Evolutionary conservation across 2,797 vertebrate genomes (phyloP).

Genomic region (Cyprinodon diabolis): DNA sequence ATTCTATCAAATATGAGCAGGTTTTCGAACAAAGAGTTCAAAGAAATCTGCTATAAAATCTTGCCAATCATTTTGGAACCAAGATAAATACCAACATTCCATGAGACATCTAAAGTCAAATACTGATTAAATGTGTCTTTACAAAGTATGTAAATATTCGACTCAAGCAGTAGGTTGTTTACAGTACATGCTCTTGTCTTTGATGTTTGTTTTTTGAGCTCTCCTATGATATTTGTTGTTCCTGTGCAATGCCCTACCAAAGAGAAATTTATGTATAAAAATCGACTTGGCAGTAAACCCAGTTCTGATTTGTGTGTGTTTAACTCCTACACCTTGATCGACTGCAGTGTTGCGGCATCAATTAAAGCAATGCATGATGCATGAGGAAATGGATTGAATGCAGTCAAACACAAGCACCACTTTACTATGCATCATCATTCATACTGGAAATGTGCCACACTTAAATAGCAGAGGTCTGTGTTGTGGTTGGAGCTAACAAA

Average conservation of each 20-base stretch:
- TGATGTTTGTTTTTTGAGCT: not conserved
- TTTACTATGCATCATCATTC: constrained; percentile 38
- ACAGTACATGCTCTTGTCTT: not conserved
- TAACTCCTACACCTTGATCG: constrained; percentile 3
- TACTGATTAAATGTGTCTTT: not conserved
- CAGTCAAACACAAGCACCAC: constrained; percentile 29
- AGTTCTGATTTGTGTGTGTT: not conserved
- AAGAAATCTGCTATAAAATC: too few relatives aligned
- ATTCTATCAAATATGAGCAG: too few relatives aligned
- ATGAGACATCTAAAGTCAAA: too few relatives aligned
- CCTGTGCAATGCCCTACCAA: not conserved
- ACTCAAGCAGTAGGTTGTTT: not conserved
- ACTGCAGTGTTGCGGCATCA: constrained; percentile 22
- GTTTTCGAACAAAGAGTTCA: too few relatives aligned
- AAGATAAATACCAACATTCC: too few relatives aligned
- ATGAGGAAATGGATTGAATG: constrained; percentile 21
- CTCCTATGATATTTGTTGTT: not conserved
- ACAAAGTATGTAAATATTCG: not conserved
- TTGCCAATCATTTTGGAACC: too few relatives aligned
- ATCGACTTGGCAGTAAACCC: not conserved
- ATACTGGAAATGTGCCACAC: constrained; percentile 27
- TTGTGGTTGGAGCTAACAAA: constrained; percentile 18
- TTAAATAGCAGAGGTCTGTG: constrained; percentile 19
- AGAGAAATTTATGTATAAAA: too few relatives aligned
- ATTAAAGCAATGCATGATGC: constrained; percentile 25